phyloP scores from a whole-genome alignment of 2,888 invertebrate genomes.

The Drosophila paramelanica region DNA sequence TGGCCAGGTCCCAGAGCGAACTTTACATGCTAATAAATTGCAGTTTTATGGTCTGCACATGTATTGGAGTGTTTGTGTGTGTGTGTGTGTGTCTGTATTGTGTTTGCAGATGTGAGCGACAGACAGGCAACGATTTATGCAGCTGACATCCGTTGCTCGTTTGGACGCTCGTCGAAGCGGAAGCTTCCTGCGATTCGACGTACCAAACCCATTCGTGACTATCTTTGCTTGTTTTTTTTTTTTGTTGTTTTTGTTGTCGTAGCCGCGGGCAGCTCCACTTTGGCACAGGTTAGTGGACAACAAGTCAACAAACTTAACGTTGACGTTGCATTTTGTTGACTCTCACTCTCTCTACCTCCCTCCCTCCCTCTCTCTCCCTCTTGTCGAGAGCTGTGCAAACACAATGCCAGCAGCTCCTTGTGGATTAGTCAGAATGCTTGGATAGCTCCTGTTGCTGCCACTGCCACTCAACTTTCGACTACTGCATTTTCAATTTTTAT shows the following conservation, averaged over 20 bases:
- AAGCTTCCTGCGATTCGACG: conserved; percentile 67
- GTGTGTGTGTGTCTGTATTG: conserved; percentile 15
- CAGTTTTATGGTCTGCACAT: conserved; percentile 69
- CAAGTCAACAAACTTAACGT: conserved; percentile 76
- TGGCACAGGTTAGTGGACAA: conserved; percentile 68
- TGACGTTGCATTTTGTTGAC: conserved; percentile 63
- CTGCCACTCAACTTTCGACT: conserved; percentile 21
- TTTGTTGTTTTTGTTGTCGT: background rate
- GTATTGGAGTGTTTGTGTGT: conserved; percentile 12
- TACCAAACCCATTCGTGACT: conserved; percentile 30
- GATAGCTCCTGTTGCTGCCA: conserved; percentile 39
- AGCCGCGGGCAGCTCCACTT: conserved; percentile 53
- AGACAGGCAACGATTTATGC: conserved; percentile 74
- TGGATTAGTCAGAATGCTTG: conserved; percentile 32
- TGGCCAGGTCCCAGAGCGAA: conserved; percentile 40
- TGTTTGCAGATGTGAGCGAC: conserved; percentile 47
- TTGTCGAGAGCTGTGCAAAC: conserved; percentile 51
- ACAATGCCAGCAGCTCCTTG: conserved; percentile 35
- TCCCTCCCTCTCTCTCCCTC: background rate
- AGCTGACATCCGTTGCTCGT: conserved; percentile 77
- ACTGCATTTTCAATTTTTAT: conserved; percentile 17
- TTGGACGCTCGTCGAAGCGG: conserved; percentile 67
- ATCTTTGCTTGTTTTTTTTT: conserved; percentile 18
- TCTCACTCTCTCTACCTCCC: conserved; percentile 9
- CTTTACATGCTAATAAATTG: conserved; percentile 81